These are phyloP conservation scores for Aleiodes testaceus DNA, from an alignment of 2,888 invertebrate species.

Conservation along the genomic window DNA sequence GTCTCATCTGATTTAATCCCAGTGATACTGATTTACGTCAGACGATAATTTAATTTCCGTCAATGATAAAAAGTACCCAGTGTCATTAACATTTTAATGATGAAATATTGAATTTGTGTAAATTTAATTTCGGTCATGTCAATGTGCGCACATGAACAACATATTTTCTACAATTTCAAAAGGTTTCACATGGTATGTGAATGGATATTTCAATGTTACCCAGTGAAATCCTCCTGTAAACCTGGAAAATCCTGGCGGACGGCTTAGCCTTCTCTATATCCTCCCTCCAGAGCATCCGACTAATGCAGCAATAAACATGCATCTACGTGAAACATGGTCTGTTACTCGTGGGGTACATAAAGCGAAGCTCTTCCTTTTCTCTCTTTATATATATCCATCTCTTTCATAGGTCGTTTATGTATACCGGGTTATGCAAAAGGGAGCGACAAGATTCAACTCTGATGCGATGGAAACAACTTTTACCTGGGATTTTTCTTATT, in stretches of 20 bases:
- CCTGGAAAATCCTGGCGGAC: conserved; percentile 59
- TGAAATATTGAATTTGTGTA: too few relatives aligned
- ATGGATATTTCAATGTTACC: conserved; percentile 56
- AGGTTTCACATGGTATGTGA: conserved; percentile 31
- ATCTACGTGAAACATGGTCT: conserved; percentile 59
- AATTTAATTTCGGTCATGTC: neutral
- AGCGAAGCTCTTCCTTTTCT: conserved; percentile 36
- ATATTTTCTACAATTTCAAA: conserved; percentile 11
- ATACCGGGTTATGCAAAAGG: neutral
- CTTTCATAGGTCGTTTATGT: conserved; percentile 7
- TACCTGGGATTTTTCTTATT: too few relatives aligned
- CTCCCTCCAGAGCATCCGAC: conserved; percentile 40
- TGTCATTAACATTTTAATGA: too few relatives aligned
- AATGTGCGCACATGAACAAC: neutral
- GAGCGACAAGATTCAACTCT: conserved; percentile 6
- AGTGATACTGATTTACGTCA: conserved; percentile 10
- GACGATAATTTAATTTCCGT: neutral
- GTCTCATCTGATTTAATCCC: conserved; percentile 11
- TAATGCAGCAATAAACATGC: conserved; percentile 68
- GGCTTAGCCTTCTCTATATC: conserved; percentile 51
- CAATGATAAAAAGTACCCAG: neutral
- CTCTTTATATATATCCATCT: too few relatives aligned
- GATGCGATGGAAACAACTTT: neutral
- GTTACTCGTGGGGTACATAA: conserved; percentile 42
- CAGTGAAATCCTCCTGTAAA: conserved; percentile 61